phyloP scores from a whole-genome alignment of 2,888 invertebrate species.

The Limnephilus marmoratus region DNA sequence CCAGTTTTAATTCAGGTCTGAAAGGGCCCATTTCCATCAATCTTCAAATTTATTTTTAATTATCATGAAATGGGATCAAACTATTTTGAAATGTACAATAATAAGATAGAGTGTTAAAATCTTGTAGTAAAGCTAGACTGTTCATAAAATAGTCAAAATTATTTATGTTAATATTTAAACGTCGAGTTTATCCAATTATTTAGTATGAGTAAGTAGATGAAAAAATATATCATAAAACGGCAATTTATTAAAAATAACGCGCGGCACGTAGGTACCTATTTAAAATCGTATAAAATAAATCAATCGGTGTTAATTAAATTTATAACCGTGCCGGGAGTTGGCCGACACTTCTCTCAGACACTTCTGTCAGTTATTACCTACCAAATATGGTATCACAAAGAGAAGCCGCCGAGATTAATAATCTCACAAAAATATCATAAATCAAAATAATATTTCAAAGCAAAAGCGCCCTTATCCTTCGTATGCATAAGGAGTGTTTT shows the following conservation, averaged over 20 bases:
- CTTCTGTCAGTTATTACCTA: constrained; percentile 63
- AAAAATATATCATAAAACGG: not conserved
- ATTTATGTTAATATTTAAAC: constrained; percentile 2
- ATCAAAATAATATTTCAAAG: not conserved
- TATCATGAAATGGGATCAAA: too few species aligned
- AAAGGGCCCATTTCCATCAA: not conserved
- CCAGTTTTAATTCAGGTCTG: too few species aligned
- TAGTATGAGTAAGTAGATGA: not conserved
- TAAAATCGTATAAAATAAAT: constrained; percentile 64
- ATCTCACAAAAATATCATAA: constrained; percentile 36
- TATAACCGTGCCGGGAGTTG: constrained; percentile 58
- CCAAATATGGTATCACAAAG: constrained; percentile 65
- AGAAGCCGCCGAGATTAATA: constrained; percentile 57
- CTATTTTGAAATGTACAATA: not conserved
- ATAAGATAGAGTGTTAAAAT: not conserved
- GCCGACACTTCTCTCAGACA: constrained; percentile 50
- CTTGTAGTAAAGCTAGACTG: not conserved
- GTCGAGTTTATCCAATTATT: not conserved
- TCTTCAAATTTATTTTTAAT: not conserved
- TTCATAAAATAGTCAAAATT: not conserved
- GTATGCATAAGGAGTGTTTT: constrained; percentile 2
- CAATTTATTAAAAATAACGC: constrained; percentile 11
- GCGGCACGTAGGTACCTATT: constrained; percentile 42
- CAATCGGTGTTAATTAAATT: constrained; percentile 65
- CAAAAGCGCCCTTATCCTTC: constrained; percentile 6